phyloP scores from a whole-genome alignment of 2,113 vertebrate species.

The Brevimyrus niger region DNA sequence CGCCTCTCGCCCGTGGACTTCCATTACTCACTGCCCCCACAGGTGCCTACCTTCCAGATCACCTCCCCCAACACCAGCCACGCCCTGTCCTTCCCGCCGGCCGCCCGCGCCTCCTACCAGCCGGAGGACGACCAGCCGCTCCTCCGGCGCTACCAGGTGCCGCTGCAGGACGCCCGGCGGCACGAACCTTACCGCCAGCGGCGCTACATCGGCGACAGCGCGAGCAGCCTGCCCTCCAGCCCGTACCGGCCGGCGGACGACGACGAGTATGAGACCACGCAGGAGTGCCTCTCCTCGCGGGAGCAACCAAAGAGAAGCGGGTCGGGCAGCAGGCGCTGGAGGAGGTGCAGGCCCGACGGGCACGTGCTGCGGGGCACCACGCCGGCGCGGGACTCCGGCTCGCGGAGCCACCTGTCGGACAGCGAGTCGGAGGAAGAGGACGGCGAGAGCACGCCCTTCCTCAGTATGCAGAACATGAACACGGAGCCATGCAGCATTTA shows the following conservation, averaged over 20 bases:
- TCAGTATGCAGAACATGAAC: constrained; percentile 85
- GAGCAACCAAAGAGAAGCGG: constrained; percentile 66
- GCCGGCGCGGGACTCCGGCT: constrained; percentile 80
- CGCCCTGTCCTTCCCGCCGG: constrained; percentile 79
- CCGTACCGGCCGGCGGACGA: constrained; percentile 85
- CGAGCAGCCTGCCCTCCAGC: constrained; percentile 89
- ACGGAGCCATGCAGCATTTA: constrained; percentile 67
- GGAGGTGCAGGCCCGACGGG: constrained; percentile 82
- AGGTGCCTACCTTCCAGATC: constrained; percentile 97
- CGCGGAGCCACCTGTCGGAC: constrained; percentile 87
- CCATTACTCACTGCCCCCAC: constrained; percentile 80
- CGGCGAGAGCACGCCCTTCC: constrained; percentile 94
- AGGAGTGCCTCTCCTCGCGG: constrained; percentile 82
- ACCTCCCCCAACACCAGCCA: constrained; percentile 87
- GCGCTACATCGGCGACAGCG: constrained; percentile 79
- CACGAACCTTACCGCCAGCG: constrained; percentile 76
- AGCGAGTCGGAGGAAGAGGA: constrained; percentile 76
- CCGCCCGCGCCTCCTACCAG: constrained; percentile 70
- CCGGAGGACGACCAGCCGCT: constrained; percentile 87
- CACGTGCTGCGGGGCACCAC: constrained; percentile 74
- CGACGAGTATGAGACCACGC: constrained; percentile 93
- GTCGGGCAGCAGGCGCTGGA: constrained; percentile 72
- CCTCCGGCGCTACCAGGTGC: constrained; percentile 65
- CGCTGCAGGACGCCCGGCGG: constrained; percentile 65
- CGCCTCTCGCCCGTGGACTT: constrained; percentile 92